phyloP scores from a whole-genome alignment of 2,113 vertebrate genomes.

The Saccopteryx leptura region DNA sequence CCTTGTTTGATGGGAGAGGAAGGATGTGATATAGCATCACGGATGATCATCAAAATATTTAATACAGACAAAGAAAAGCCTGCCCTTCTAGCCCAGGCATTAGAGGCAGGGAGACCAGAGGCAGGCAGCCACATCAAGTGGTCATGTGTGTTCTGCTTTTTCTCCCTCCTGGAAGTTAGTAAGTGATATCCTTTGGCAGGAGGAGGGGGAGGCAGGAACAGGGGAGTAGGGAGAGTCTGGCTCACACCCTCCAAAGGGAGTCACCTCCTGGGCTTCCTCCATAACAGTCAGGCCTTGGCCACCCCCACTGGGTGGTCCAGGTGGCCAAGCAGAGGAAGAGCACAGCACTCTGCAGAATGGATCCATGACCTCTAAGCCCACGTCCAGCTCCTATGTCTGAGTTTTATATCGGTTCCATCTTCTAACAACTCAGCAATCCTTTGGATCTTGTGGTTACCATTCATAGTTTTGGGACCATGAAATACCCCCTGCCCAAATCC shows the following conservation, averaged over 20 bases:
- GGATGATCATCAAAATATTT: not conserved
- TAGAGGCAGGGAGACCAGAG: not conserved
- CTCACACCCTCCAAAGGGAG: not conserved
- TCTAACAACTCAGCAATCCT: not conserved
- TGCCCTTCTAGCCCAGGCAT: not conserved
- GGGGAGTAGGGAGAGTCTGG: not conserved
- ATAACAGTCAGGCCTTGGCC: not conserved
- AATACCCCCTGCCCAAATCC: not conserved
- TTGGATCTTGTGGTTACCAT: not conserved
- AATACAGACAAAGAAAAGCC: not conserved
- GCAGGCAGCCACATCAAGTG: not conserved
- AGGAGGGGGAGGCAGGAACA: accelerated
- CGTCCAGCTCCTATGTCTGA: not conserved
- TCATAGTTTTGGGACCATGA: not conserved
- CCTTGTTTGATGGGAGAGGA: not conserved
- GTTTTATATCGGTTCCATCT: not conserved
- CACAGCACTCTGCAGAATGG: not conserved
- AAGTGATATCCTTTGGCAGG: not conserved
- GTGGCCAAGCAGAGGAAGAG: not conserved
- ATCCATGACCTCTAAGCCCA: not conserved
- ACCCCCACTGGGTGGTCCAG: not conserved
- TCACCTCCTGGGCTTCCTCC: not conserved
- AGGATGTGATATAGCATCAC: not conserved
- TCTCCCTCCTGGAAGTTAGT: not conserved
- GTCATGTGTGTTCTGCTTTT: not conserved